Percentiles rank a stretch among this genome's conserved stretches.
Conservation (phyloP, 2,888 invertebrate species). For the Trichopria drosophilae region DNA sequence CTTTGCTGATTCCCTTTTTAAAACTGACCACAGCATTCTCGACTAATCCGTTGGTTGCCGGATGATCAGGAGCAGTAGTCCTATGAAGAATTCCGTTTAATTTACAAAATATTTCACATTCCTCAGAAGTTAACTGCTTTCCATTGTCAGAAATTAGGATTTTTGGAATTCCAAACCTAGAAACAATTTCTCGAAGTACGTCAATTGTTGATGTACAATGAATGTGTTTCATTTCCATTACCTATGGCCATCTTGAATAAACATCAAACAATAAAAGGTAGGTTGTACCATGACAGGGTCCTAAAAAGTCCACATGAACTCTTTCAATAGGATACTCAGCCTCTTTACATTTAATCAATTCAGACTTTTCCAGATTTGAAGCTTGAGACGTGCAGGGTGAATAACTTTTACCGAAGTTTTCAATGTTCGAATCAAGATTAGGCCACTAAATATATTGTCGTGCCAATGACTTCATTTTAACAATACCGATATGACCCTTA, state of each 20-base stretch:
- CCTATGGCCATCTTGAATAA: conserved; percentile 37
- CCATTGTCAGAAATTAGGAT: no score
- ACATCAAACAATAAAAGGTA: conserved; percentile 37
- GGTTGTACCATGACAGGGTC: conserved; percentile 29
- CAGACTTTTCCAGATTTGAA: conserved; percentile 29
- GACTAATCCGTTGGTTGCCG: conserved; percentile 25
- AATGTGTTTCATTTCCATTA: conserved; percentile 30
- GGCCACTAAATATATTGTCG: conserved; percentile 41
- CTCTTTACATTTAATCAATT: conserved; percentile 29
- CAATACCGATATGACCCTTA: conserved; percentile 38
- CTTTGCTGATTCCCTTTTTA: no score
- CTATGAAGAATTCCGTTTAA: conserved; percentile 15
- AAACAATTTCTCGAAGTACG: conserved; percentile 30
- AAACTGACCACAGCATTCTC: no score
- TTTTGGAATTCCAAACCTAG: conserved; percentile 30
- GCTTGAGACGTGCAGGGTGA: conserved; percentile 29
- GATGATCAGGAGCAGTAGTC: conserved; percentile 28
- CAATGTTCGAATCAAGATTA: conserved; percentile 35
- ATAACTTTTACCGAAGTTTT: conserved; percentile 25
- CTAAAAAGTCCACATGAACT: conserved; percentile 34
- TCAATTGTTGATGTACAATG: conserved; percentile 25
- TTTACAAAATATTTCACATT: no score
- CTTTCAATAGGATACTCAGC: conserved; percentile 31
- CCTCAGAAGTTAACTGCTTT: no score
- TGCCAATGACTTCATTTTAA: conserved; percentile 41